Evolutionary conservation across 1,140 invertebrate genomes (phyloP).

Genomic region (Cyclargus thomasi): DNA sequence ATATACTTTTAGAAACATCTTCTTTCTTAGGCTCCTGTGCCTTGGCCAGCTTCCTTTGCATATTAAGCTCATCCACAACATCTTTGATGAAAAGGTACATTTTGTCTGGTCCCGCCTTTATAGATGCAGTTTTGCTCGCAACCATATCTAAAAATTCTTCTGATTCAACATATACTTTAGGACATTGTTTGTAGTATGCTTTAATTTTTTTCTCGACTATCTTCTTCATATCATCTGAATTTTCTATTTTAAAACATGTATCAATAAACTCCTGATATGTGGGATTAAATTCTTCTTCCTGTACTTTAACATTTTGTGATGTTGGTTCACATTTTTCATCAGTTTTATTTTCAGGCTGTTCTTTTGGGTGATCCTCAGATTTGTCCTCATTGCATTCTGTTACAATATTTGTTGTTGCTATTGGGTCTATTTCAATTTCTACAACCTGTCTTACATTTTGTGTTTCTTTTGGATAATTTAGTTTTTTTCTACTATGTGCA

Average conservation of each 20-base stretch:
- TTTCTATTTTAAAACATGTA: constrained; percentile 59
- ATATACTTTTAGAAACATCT: constrained; percentile 25
- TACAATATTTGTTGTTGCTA: constrained; percentile 19
- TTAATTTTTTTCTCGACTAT: constrained; percentile 69
- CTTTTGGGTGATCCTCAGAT: not conserved
- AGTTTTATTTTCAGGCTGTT: not conserved
- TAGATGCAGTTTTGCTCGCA: constrained; percentile 54
- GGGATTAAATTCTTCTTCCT: constrained; percentile 46
- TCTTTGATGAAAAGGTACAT: constrained; percentile 69
- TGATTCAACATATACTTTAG: constrained; percentile 61
- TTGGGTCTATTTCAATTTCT: constrained; percentile 50
- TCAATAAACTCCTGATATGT: constrained; percentile 58
- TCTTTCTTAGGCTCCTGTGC: constrained; percentile 24
- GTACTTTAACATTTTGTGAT: not conserved
- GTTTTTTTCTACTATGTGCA: constrained; percentile 55
- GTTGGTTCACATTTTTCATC: not conserved
- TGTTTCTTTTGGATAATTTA: constrained; percentile 45
- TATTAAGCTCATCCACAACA: constrained; percentile 67
- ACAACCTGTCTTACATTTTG: constrained; percentile 27
- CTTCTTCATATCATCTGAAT: constrained; percentile 65
- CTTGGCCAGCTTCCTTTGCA: constrained; percentile 55
- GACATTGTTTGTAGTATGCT: constrained; percentile 61
- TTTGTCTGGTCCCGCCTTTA: constrained; percentile 53
- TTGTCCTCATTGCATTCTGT: not conserved
- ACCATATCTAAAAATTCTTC: constrained; percentile 64